Evolutionary conservation across 2,113 vertebrate species (phyloP).

Genomic region (Myotis yumanensis): DNA sequence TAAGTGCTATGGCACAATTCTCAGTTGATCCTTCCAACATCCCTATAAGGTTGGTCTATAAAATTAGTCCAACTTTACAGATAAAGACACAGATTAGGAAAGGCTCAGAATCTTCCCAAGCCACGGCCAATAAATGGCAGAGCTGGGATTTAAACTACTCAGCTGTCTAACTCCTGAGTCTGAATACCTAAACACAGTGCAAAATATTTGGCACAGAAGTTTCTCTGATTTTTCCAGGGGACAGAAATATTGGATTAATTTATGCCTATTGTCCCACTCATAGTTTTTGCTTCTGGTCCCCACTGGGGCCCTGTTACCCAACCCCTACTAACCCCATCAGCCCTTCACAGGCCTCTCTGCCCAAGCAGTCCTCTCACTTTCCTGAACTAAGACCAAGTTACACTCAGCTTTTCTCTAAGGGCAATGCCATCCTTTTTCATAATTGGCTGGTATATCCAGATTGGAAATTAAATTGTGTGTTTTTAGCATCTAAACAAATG

Average conservation of each 20-base stretch:
- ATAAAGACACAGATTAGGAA: background rate
- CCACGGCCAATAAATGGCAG: background rate
- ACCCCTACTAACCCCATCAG: background rate
- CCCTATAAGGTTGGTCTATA: background rate
- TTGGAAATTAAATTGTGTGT: background rate
- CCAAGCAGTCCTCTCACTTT: background rate
- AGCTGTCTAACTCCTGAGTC: background rate
- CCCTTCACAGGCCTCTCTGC: background rate
- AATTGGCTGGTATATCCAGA: background rate
- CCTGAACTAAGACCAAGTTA: too few relatives aligned
- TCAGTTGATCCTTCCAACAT: background rate
- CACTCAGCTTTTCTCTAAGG: background rate
- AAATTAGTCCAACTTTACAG: conserved; percentile 18
- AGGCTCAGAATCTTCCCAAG: background rate
- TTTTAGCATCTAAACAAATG: background rate
- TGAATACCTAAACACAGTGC: background rate
- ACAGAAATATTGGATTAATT: background rate
- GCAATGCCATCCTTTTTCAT: background rate
- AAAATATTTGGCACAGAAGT: background rate
- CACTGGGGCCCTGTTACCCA: background rate
- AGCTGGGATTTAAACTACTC: background rate
- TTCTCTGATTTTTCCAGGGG: background rate
- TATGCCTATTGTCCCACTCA: background rate
- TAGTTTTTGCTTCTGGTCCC: background rate
- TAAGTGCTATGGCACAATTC: background rate